phyloP scores from a whole-genome alignment of 1,140 invertebrate species.

The Venturia canescens region DNA sequence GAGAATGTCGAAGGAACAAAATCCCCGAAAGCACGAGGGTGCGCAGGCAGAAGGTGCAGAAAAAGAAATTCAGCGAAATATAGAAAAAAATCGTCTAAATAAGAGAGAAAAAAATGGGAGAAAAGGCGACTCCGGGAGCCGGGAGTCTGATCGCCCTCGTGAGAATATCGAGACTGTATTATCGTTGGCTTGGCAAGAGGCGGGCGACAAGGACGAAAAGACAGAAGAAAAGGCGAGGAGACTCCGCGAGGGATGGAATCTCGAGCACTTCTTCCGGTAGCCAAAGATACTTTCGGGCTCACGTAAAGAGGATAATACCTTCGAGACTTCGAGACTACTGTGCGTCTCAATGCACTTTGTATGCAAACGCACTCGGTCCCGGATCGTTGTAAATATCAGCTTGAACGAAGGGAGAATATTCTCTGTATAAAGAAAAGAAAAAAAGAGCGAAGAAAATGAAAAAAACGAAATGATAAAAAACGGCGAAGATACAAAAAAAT shows the following conservation, averaged over 20 bases:
- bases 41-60: background rate
- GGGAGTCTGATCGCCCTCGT: background rate
- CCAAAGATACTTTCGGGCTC: slow-evolving; percentile 32
- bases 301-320: slow-evolving; percentile 57
- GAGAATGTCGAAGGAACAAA: background rate
- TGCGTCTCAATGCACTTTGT: slow-evolving; percentile 56
- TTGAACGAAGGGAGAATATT: slow-evolving; percentile 50
- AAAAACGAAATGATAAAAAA: background rate
- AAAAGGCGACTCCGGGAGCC: background rate
- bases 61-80: background rate
- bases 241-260: background rate
- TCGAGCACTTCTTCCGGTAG: slow-evolving; percentile 19
- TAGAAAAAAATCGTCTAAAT: background rate
- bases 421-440: background rate
- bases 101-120: background rate
- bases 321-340: slow-evolving; percentile 41
- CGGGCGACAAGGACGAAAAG: background rate
- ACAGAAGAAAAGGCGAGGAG: background rate
- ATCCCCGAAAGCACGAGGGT: background rate
- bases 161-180: slow-evolving; percentile 22
- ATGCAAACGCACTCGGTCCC: slow-evolving; percentile 56
- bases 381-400: slow-evolving; percentile 53
- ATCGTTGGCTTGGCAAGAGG: background rate
- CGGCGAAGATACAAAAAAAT: background rate
- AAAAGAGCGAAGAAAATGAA: background rate